Base-by-base conservation (phyloP, 1,140 invertebrate species). In the Neodiprion pinetum region DNA sequence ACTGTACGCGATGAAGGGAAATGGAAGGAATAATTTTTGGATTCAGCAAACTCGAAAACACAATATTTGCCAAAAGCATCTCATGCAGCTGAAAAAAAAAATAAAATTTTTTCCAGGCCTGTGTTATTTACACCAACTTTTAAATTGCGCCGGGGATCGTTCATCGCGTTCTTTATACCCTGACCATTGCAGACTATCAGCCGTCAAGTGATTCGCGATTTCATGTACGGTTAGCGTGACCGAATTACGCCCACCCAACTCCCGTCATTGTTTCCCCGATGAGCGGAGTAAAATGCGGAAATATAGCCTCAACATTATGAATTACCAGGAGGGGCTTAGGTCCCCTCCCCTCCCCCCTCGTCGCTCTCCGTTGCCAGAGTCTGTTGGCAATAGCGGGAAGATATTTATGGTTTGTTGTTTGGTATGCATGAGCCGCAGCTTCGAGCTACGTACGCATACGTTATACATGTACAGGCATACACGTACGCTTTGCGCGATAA, bases 301-400 rank as follows among this genome's bases (percentile, higher is more conserved):
- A 17, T 61, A 61, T 61, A 61, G 53, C 53, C 53, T 61, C 53
- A 9, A 61, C 53, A 61, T 61, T 61, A 61, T 61, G 53, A 61
- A 61, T 61, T 61, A 61, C 53, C 53, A 61, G n/a, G 11, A 21
- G 53, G 53, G n/a, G 53, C 53, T 61, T 61, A 61, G 11, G 53
- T 61, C 9, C 53, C 11, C 9, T 12, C 53, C 53, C 53, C 53
- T 14, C n/a, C 11, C 5, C 53, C 53, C 53, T 40, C 5, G 28
- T 5, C 2, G 28, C 28, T 40, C 28, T 3, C 28, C 28, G 28
- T 40, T 40, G 28, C 53, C 3, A 61, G 11, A 12, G 53, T 61
- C 28, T 40, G 53, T 17, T 61, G 11, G 53, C 53, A 61, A 61
- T 14, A 61, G 53, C 53, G 11, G 53, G 5, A 9, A 61, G 53